Evolutionary conservation across 2,797 vertebrate genomes (phyloP), one percentile per base, ranked within the genome.

Genomic region (Eulemur coronatus): DNA sequence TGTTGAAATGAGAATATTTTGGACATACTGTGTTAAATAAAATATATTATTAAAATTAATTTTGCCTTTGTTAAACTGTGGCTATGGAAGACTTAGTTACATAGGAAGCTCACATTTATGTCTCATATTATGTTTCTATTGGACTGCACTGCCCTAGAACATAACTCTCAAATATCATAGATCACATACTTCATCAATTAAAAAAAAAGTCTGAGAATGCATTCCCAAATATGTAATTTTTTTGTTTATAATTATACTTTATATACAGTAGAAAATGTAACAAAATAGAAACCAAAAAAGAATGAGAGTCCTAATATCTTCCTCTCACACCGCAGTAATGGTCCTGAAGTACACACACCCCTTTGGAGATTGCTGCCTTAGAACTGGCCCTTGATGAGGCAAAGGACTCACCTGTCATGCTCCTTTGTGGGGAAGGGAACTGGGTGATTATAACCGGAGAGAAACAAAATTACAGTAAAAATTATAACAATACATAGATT

Each of bases 401-500:
- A 63, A 84, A 67, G 57, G 55, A 28, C 13, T 30, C 28, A 52
- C 4, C 30, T 46, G 18, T 79, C 59, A 55, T 2, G 28, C 46
- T 82, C 33, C 43, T 89, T n/a, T 65, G 33, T 17, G 9, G 33
- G 67, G n/a, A 26, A 81, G 63, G 50, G 7, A 41, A 88, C 28
- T 73, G 10, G 41, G 43, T 61, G 55, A 61, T 55, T 85, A 48
- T 48, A 59, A 52, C 2, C 12, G 8, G 48, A 92, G 18, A 81
- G 85, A 95, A 94, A 91, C 78, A 80, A 90, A 84, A 67, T 94
- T 41, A 78, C 61, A 87, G 43, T 48, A 59, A 61, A 95, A 75
- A 87, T 48, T 46, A 33, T 79, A 89, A 87, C 69, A 86, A 85
- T 57, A 30, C 14, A 52, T 18, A 92, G 84, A 89, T 82, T 61